Evolutionary conservation across 1,140 invertebrate species (phyloP), one percentile per base, ranked within the genome.

Genomic region (Aphelenchoides avenae): DNA sequence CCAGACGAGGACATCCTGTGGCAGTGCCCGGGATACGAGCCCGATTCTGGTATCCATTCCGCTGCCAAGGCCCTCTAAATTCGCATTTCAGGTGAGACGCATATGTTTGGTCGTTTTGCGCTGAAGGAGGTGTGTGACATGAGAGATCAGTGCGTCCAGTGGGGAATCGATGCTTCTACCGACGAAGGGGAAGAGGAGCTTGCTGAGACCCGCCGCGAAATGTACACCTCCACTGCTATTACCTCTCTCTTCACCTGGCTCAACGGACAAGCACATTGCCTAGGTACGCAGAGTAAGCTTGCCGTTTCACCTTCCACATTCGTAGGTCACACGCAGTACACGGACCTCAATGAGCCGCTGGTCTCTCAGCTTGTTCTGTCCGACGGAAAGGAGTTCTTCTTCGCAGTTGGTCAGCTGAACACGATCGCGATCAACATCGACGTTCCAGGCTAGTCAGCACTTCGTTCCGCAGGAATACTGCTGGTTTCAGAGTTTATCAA

Each of bases 351-450:
- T 1, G 13, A 30, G 0, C 72, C 73, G 9, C 50, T 77, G 29
- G 57, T 47, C 5, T 66, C 66, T 1, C 72, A 77, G 40, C 33
- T 77, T 33, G 44, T 77, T 18, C 57, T 75, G 3, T 67, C 72
- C 2, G 66, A 77, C 43, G 73, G 74, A 11, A 18, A 44, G 20
- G 46, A 68, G 20, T 60, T 54, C 24, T 73, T 64, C 22, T 75
- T 75, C 39, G 69, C 75, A 5, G 36, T 70, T 27, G 75, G 51
- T 18, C 75, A 75, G 48, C 52, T 75, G 6, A 76, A 77, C 39
- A 77, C 75, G 1, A 40, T 75, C 20, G 73, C 75, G n/a, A 66
- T 76, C 37, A 75, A 75, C 47, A 61, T 77, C 26, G 61, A 60
- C 40, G 57, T 60, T 22, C 29, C 44, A 64, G 57, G 57, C 63